Evolutionary conservation across 2,888 invertebrate genomes (phyloP).

Genomic region (Calameuta idolon): DNA sequence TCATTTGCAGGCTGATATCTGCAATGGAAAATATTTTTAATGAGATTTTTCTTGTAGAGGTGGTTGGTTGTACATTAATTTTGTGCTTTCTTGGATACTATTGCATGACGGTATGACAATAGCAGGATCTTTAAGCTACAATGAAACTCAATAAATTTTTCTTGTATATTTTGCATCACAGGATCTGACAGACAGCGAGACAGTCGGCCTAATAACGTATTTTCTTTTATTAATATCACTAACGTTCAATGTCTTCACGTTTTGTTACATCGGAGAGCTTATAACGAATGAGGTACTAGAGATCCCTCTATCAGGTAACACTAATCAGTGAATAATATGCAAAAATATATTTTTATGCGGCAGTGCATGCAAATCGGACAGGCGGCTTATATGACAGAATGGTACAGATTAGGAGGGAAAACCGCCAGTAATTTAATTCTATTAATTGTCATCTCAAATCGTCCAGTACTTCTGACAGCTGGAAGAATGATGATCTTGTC

Average conservation of each 20-base stretch:
- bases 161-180: not conserved
- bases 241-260: constrained; percentile 37
- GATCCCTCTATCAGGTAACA: too few relatives aligned
- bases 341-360: too few relatives aligned
- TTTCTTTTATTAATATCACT: constrained; percentile 26
- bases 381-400: too few relatives aligned
- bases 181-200: constrained; percentile 32
- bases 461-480: constrained; percentile 41
- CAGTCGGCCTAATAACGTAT: constrained; percentile 26
- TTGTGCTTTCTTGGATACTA: constrained; percentile 42
- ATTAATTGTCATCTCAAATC: not conserved
- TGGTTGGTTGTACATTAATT: constrained; percentile 35
- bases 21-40: constrained; percentile 29
- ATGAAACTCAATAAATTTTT: not conserved
- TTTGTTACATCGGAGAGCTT: constrained; percentile 39
- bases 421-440: not conserved
- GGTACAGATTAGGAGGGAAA: not conserved
- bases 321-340: too few relatives aligned
- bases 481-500: constrained; percentile 48
- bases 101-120: constrained; percentile 33
- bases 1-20: constrained; percentile 25
- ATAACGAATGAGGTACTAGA: constrained; percentile 28
- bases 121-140: not conserved
- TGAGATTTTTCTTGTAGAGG: constrained; percentile 38
- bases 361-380: too few relatives aligned